Evolutionary conservation across 2,888 invertebrate genomes (phyloP).

Genomic region (Branchipolynoe longqiensis): DNA sequence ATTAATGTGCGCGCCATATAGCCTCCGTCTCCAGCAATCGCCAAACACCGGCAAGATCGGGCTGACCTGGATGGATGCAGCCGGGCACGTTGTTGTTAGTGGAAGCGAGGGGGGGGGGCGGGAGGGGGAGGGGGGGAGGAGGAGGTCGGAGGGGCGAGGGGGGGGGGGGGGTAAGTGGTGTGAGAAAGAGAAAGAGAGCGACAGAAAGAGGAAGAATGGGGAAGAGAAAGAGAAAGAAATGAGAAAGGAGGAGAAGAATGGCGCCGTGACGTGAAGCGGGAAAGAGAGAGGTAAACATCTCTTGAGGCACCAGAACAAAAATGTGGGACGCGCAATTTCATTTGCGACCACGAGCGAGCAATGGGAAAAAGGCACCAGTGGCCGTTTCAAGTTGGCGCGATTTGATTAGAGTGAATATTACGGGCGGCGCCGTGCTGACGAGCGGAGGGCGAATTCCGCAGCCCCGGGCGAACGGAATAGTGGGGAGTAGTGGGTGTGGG

Average conservation of each 20-base stretch:
- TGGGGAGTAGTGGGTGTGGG: not conserved
- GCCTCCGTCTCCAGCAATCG: too few relatives aligned
- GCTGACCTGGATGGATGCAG: too few relatives aligned
- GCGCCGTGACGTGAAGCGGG: not conserved
- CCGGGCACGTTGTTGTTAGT: too few relatives aligned
- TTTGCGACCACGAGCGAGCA: constrained; percentile 32
- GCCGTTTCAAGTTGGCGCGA: not conserved
- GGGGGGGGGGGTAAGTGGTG: too few relatives aligned
- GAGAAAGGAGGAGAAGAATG: not conserved
- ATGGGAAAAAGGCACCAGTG: constrained; percentile 38
- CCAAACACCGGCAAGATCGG: too few relatives aligned
- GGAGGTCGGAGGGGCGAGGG: too few relatives aligned
- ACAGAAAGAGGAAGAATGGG: not conserved
- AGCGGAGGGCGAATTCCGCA: not conserved
- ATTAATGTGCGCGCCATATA: too few relatives aligned
- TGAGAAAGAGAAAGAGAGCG: too few relatives aligned
- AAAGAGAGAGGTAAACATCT: not conserved
- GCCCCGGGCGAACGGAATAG: not conserved
- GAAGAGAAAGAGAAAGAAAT: not conserved
- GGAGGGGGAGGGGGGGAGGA: too few relatives aligned
- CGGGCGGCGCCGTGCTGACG: too few relatives aligned
- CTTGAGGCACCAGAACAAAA: constrained; percentile 27
- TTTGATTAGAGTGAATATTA: constrained; percentile 49
- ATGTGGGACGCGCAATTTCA: constrained; percentile 25
- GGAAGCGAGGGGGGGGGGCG: too few relatives aligned